Evolutionary conservation across 2,797 vertebrate genomes (phyloP), one percentile per base, ranked within the genome.

Genomic region (Yasuhikotakia modesta): DNA sequence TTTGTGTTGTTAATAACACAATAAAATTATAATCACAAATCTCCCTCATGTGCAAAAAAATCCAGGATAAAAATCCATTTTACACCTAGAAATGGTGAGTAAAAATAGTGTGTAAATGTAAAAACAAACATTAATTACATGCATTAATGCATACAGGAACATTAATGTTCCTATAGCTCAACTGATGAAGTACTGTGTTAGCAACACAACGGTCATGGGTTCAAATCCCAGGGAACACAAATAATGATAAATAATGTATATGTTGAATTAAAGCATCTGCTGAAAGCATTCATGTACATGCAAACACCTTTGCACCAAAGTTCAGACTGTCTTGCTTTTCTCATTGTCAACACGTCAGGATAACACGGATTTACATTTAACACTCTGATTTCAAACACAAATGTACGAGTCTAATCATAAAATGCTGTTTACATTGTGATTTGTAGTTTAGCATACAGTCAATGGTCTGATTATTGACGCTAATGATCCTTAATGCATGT

Each of bases 401-500:
- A 39, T 2, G 35, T 39, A 16, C 6, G 12, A 16, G 24, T 58
- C 5, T 16, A 58, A 58, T 16, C 30, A 24, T 58, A 24, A 30
- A 27, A 1, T 4, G 13, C 57, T 27, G 24, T 58, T 63, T 35
- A 7, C 60, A 63, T 35, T 16, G 60, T n/a, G 27, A 63, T 35
- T 35, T 63, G 8, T 4, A 35, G 30, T 63, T 35, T 17, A 35
- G 30, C 27, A 63, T 63, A 35, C 24, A 1, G 8, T 63, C 30
- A n/a, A 63, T 30, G 67, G 17, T 22, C 45, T 27, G 46, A 64
- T 65, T 43, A 65, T 7, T 55, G 35, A 67, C 14, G 22, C 57
- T 66, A 55, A 55, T 19, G 17, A 19, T 57, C 21, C 16, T 13
- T 64, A 61, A 35, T 64, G 12, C 19, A 2, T 19, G 13, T 43